Evolutionary conservation across 2,888 invertebrate species (phyloP), one percentile per base, ranked within the genome.

Genomic region (Octonoba sinensis): DNA sequence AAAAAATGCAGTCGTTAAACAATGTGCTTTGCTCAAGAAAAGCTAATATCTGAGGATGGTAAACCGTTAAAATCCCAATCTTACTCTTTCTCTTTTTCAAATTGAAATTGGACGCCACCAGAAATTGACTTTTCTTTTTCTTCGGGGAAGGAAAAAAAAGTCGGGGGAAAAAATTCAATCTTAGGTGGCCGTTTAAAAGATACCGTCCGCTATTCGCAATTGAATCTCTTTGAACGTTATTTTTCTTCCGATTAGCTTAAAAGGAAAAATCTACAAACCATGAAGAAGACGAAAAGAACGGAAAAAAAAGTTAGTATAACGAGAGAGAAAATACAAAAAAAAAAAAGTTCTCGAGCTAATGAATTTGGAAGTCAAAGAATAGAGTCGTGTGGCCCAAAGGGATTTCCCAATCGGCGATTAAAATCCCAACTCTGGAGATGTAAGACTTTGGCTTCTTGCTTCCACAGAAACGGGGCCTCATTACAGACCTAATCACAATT

Each of bases 211-310:
- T 73, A 67, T 60, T 62, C 62, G 67, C 67, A 81, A 81, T 73
- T 73, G 79, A 81, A 81, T 81, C 73, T 62, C 62, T 73, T 81
- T 64, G 79, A 81, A 73, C 73, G 54, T 69, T 79, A 81, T 81
- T 81, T 81, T 81, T 73, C 73, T 73, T 73, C 73, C 79, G 73
- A 81, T 81, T 81, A 81, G 79, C 79, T 73, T 81, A 73, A 81
- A 69, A 81, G 67, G 79, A 73, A 74, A 69, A 81, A 81, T 73
- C 79, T 81, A 81, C 79, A 81, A 81, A 73, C 66, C 78, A 67
- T 62, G 67, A 78, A 22, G 59, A 60, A 62, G 62, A 77, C 62
- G 69, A 56, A 77, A 54, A 46, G 74, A 36, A 56, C 24, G 36
- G 36, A 64, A 65, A 57, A 44, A 51, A 16, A 44, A 24, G 16